Conservation (phyloP, 1,140 invertebrate species). For the Bombus balteatus region DNA sequence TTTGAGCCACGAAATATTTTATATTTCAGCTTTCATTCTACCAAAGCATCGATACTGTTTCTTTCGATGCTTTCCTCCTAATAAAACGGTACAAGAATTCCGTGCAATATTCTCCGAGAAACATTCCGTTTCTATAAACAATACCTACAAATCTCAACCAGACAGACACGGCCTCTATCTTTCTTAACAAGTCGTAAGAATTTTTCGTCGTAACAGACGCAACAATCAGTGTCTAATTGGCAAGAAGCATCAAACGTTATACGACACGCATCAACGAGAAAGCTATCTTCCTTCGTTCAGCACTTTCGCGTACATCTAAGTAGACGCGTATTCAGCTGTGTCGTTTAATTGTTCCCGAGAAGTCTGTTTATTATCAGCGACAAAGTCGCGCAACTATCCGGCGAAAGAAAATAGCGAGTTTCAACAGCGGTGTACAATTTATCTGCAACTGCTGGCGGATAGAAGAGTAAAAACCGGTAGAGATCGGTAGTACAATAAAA, state of each 20-base stretch:
- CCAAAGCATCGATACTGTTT: too few relatives aligned
- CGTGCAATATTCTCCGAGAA: neutral
- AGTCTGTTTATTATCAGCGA: slow-evolving; percentile 13
- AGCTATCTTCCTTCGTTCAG: neutral
- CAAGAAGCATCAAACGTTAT: neutral
- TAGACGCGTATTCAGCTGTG: neutral
- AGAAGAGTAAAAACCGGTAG: slow-evolving; percentile 35
- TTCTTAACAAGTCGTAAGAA: neutral
- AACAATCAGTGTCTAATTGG: neutral
- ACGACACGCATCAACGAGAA: neutral
- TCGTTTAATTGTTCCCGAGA: neutral
- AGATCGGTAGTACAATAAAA: slow-evolving; percentile 32
- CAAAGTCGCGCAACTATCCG: neutral
- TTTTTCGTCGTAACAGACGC: neutral
- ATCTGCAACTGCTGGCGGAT: slow-evolving; percentile 28
- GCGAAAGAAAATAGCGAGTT: neutral
- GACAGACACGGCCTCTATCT: neutral
- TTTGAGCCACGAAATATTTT: neutral
- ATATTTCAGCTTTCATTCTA: neutral
- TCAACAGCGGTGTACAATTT: slow-evolving; percentile 3
- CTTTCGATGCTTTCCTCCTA: neutral
- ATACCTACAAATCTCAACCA: neutral
- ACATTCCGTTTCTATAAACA: neutral
- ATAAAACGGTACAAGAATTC: neutral
- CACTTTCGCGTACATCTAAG: too few relatives aligned